Evolutionary conservation across 2,797 vertebrate genomes (phyloP), one percentile per base, ranked within the genome.

Genomic region (Alca torda): DNA sequence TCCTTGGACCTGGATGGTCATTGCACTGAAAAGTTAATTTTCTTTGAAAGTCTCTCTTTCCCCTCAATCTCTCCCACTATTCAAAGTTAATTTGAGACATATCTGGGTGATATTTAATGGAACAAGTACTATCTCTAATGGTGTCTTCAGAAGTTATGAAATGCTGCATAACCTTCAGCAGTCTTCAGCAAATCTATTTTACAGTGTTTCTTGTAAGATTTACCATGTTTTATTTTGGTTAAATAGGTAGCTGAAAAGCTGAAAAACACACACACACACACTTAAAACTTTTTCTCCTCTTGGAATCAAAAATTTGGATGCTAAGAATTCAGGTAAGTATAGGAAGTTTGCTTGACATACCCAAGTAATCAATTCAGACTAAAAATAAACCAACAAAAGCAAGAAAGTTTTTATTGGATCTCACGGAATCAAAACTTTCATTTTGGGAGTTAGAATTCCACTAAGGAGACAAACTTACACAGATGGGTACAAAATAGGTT

Each of bases 61-160:
- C 25, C 43, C 45, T 82, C 85, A 65, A 25, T 90, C 57, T 96
- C 70, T 96, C 65, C 30, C 28, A 50, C 54, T 84, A 77, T 91
- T 84, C 60, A 73, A 95, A 92, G 78, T 43, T 88, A 83, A 88
- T 94, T 94, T 88, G 86, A 95, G 53, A 50, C 37, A 81, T 68
- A 68, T 2, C 14, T 26, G 57, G 35, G 16, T 70, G 57, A 92
- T 92, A 79, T 28, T 19, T 64, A 84, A 30, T 48, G 60, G 84
- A 76, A 79, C 20, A 79, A 86, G 54, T 43, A 54, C 59, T 60
- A 17, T 74, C 33, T 67, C 48, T 90, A 94, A 89, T 18, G 13
- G 17, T 70, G 25, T 56, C 81, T 85, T 85, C 46, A 80, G 48
- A 91, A 87, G 43, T 70, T 95, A 74, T 48, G 75, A 82, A 93